These are phyloP conservation scores for Knipowitschia caucasica DNA, from an alignment of 2,797 vertebrate species.

Conservation along the genomic window DNA sequence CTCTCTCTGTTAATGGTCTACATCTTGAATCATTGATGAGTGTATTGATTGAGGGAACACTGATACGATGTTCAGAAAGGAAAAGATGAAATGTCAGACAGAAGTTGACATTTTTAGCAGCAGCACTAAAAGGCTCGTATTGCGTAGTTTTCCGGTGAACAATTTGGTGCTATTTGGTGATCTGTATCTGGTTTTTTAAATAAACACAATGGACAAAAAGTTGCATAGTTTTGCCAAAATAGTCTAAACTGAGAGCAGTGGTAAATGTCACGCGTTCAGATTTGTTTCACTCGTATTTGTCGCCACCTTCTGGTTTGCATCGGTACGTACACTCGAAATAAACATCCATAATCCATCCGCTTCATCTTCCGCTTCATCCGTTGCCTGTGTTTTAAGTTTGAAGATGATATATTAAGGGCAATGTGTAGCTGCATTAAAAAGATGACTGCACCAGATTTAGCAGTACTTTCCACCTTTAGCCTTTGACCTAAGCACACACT, in stretches of 20 bases:
- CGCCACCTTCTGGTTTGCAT: constrained; percentile 24
- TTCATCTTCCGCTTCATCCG: no score
- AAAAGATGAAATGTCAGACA: neutral
- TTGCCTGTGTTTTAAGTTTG: no score
- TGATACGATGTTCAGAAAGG: constrained; percentile 19
- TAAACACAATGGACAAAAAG: neutral
- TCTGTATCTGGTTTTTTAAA: no score
- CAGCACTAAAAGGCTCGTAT: neutral
- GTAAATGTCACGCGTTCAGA: no score
- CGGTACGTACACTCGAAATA: constrained; percentile 17
- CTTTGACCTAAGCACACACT: no score
- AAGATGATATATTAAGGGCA: no score
- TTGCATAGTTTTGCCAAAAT: neutral
- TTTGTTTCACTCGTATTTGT: constrained; percentile 27
- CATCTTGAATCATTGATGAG: constrained; percentile 51
- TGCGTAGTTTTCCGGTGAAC: neutral
- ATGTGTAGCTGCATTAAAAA: no score
- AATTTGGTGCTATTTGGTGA: no score
- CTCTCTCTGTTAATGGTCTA: constrained; percentile 23
- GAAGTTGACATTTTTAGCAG: neutral
- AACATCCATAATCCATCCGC: no score
- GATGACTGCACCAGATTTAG: no score
- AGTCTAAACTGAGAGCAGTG: neutral
- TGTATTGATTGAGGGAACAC: constrained; percentile 35
- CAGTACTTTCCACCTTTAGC: no score